Evolutionary conservation across 1,140 invertebrate species (phyloP).

Genomic region (Drosophila santomea): DNA sequence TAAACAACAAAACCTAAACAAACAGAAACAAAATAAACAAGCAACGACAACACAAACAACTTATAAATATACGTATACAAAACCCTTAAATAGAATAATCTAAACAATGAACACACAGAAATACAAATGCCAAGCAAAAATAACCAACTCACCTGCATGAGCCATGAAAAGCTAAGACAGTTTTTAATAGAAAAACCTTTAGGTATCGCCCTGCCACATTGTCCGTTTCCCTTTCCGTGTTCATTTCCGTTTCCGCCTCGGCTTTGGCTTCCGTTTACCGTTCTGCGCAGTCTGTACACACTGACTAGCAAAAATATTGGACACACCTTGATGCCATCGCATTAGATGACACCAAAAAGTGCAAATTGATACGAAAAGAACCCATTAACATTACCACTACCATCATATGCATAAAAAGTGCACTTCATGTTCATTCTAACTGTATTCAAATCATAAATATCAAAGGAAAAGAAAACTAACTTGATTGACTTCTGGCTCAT

Average conservation of each 20-base stretch:
- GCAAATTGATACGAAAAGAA: background rate
- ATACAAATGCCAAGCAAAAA: constrained; percentile 4
- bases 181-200: constrained; percentile 15
- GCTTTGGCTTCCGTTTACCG: constrained; percentile 15
- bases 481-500: background rate
- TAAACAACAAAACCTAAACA: constrained; percentile 52
- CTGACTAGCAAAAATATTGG: constrained; percentile 1
- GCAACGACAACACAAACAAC: constrained; percentile 44
- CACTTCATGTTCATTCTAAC: background rate
- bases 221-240: constrained; percentile 17
- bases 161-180: constrained; percentile 9
- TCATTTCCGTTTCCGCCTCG: constrained; percentile 37
- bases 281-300: constrained; percentile 5
- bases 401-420: background rate
- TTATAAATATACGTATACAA: constrained; percentile 12
- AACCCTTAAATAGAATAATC: constrained; percentile 17
- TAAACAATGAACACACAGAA: constrained; percentile 24
- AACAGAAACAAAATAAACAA: constrained; percentile 35
- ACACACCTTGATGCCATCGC: background rate
- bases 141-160: constrained; percentile 24
- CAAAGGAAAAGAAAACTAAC: background rate
- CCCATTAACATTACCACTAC: background rate
- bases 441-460: no score
- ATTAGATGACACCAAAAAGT: background rate
- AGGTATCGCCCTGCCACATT: constrained; percentile 22